Base-by-base conservation (phyloP, 53 echinoderm and acorn worm genomes). In the Crossaster papposus region DNA sequence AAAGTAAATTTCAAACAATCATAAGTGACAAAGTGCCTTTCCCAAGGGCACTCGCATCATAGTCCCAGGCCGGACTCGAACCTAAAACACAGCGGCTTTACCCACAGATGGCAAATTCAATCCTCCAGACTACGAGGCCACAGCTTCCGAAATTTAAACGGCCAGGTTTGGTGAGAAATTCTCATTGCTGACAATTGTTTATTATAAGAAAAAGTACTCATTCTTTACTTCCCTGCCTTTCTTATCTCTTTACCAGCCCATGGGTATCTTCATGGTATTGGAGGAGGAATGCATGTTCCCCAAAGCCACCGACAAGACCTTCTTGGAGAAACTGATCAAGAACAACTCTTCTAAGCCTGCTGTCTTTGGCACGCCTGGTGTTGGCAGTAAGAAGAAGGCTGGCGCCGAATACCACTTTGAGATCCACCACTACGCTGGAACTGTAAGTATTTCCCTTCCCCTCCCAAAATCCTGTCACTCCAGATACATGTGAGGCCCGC, bases 231-330 rank as follows among this genome's bases (percentile, higher is more conserved):
- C 36, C 62, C 51, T 88, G 24, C 53, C 26, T 20, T 58, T 32
- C 33, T 44, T 44, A 5, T 81, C 34, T 22, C 23, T 17, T 82
- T 38, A 13, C 6, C 79, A 99, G 99, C 95, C 93, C 1, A 99
- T 99, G 99, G 96, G 99, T 92, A 91, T 99, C 44, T 99, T 99
- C 91, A 92, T 92, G 88, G 92, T 96, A 44, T 94, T 99, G 24
- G 99, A 99, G 85, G 99, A 99, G 81, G 99, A 99, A 76, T 99
- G 99, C 89, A 99, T 99, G 92, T 94, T 99, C 90, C 99, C 99
- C 92, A 99, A 99, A 79, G 99, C 99, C 86, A 96, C 99, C 0
- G 99, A 99, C 91, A 93, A 93, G 84, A 99, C 99, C 90, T 99
- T 96, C 99, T 30, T 96, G 86, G 95, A 93, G 65, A 99, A 99